phyloP scores from a whole-genome alignment of 2,113 vertebrate genomes.

The Macquaria ambigua region DNA sequence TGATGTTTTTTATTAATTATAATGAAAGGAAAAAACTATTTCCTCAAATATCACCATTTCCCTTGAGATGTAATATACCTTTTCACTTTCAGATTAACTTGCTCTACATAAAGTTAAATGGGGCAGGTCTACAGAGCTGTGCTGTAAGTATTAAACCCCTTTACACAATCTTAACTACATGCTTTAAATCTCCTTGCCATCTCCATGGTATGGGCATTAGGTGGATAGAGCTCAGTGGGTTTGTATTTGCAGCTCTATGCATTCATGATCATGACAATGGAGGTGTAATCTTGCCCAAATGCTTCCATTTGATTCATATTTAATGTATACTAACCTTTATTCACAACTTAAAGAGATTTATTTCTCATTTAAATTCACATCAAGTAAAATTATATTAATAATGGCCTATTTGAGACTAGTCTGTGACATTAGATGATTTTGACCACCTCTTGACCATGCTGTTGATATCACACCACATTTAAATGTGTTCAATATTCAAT shows the following conservation, averaged over 20 bases:
- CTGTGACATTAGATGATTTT: not conserved
- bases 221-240: conserved; percentile 39
- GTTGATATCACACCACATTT: not conserved
- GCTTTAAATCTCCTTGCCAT: conserved; percentile 55
- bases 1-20: not conserved
- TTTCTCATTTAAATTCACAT: conserved; percentile 15
- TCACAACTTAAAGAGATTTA: not conserved
- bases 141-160: conserved; percentile 39
- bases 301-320: conserved; percentile 27
- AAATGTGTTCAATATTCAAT: conserved; percentile 11
- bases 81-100: conserved; percentile 31
- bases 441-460: not conserved
- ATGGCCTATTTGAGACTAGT: not conserved
- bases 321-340: not conserved
- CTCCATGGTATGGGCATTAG: conserved; percentile 25
- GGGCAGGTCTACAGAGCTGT: conserved; percentile 1
- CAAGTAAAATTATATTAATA: not conserved
- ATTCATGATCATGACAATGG: conserved; percentile 35
- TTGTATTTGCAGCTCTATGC: conserved; percentile 41
- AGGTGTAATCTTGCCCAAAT: conserved; percentile 38
- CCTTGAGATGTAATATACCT: conserved; percentile 16
- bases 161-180: conserved; percentile 36
- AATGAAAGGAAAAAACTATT: not conserved
- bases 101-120: conserved; percentile 6
- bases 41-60: not conserved